Evolutionary conservation across 1,140 invertebrate species (phyloP).

Genomic region (Augochlora pura): DNA sequence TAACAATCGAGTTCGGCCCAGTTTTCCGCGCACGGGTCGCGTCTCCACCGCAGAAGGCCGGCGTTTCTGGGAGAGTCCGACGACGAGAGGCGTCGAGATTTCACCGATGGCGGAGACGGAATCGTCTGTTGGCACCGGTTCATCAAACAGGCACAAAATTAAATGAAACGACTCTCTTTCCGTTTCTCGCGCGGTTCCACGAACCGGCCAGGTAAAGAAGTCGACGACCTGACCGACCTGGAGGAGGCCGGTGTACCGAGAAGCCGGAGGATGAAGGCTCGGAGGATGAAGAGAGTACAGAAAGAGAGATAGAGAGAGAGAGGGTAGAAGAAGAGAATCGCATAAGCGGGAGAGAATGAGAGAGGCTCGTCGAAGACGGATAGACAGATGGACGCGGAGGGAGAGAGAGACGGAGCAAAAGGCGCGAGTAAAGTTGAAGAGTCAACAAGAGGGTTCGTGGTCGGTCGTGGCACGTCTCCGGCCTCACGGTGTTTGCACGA

Average conservation of each 20-base stretch:
- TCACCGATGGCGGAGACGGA: constrained; percentile 10
- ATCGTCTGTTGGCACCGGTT: constrained; percentile 37
- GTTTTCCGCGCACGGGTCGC: no score
- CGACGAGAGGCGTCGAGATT: neutral
- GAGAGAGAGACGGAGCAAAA: constrained; percentile 34
- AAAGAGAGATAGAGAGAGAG: no score
- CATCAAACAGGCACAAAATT: constrained; percentile 56
- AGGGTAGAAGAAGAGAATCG: no score
- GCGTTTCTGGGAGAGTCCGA: neutral
- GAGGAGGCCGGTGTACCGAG: constrained; percentile 47
- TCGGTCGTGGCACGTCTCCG: constrained; percentile 55
- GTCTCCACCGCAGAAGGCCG: no score
- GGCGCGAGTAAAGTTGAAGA: constrained; percentile 74
- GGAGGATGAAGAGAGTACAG: constrained; percentile 1
- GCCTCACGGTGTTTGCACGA: constrained; percentile 71
- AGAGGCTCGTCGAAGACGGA: neutral
- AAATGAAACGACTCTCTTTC: constrained; percentile 58
- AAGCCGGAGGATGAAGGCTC: constrained; percentile 24
- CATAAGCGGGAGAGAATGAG: neutral
- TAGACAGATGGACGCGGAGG: neutral
- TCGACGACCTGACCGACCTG: constrained; percentile 60
- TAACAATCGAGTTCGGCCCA: no score
- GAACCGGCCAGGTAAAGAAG: constrained; percentile 59
- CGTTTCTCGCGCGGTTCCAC: constrained; percentile 57
- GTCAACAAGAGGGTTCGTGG: constrained; percentile 71